These are phyloP conservation scores for Epinotia demarniana DNA, from an alignment of 2,888 invertebrate genomes.

Conservation along the genomic window DNA sequence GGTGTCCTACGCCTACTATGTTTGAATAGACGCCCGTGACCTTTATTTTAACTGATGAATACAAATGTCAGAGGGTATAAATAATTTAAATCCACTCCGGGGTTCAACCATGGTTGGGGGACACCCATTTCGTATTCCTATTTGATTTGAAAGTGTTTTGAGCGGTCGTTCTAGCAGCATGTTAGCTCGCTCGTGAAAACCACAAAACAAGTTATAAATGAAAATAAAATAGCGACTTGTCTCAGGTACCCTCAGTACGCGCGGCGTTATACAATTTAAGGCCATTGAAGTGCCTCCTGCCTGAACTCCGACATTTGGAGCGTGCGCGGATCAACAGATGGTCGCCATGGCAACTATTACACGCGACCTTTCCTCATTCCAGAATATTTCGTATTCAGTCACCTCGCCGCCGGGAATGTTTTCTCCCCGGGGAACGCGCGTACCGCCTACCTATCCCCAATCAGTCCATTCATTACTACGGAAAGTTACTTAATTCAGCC, in stretches of 20 bases:
- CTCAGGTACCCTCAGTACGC: background rate
- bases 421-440: constrained; percentile 25
- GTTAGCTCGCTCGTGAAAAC: background rate
- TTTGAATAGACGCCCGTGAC: constrained; percentile 15
- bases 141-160: background rate
- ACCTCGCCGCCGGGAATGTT: constrained; percentile 40
- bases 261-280: constrained; percentile 32
- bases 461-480: constrained; percentile 7
- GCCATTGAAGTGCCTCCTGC: constrained; percentile 49
- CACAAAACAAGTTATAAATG: background rate
- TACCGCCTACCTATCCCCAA: background rate
- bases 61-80: constrained; percentile 4
- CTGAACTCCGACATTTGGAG: constrained; percentile 68
- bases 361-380: constrained; percentile 66
- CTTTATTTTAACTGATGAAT: constrained; percentile 14
- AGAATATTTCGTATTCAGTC: constrained; percentile 44
- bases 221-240: background rate
- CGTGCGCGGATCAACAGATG: constrained; percentile 66
- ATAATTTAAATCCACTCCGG: constrained; percentile 19
- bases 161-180: background rate
- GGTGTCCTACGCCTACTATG: constrained; percentile 3
- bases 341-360: constrained; percentile 66
- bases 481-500: background rate
- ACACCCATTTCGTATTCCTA: background rate
- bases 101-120: background rate